These are phyloP conservation scores for Lacerta viridis DNA, from an alignment of 2,797 vertebrate species.

Conservation along the genomic window DNA sequence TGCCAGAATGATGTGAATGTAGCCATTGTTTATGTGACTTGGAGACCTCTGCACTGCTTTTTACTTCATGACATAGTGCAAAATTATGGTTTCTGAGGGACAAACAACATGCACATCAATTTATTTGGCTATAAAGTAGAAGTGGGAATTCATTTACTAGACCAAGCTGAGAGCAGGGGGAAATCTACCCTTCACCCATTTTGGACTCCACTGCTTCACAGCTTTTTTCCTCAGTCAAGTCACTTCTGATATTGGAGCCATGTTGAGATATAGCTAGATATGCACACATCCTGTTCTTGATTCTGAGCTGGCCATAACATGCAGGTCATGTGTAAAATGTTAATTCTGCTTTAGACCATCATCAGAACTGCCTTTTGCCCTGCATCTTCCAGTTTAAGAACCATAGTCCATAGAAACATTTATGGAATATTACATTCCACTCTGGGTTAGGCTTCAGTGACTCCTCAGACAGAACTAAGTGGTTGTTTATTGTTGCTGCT, in stretches of 20 bases:
- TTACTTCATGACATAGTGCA: not conserved
- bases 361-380: not conserved
- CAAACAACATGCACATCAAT: not conserved
- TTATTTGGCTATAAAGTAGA: not conserved
- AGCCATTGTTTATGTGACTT: not conserved
- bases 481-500: not conserved
- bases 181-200: not conserved
- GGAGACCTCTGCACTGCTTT: not conserved
- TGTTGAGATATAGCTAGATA: not conserved
- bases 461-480: not conserved
- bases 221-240: not conserved
- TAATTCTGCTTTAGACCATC: not conserved
- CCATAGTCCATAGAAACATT: not conserved
- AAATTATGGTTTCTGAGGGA: not conserved
- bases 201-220: not conserved
- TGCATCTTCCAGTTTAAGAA: not conserved
- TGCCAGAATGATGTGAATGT: too few relatives aligned
- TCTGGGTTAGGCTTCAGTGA: not conserved
- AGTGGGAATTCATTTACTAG: not conserved
- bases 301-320: not conserved
- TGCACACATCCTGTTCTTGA: not conserved
- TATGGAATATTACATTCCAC: not conserved
- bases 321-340: not conserved
- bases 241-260: not conserved
- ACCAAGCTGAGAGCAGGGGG: too few relatives aligned